These are phyloP conservation scores for Pterocles orientalis DNA, from an alignment of 2,113 vertebrate species.

Conservation along the genomic window DNA sequence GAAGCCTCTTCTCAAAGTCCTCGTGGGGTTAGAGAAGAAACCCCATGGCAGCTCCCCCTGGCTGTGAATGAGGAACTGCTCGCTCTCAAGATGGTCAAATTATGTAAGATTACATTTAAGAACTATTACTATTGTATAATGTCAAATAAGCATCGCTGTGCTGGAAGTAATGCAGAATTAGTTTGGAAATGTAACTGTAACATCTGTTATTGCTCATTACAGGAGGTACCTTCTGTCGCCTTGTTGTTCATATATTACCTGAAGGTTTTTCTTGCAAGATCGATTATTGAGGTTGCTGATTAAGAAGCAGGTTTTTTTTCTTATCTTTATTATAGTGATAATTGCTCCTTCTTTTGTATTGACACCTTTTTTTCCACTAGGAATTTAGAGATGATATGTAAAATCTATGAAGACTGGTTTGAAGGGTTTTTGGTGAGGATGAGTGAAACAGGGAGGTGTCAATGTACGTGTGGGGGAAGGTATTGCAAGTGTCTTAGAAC, in stretches of 20 bases:
- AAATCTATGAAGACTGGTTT: neutral
- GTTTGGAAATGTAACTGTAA: neutral
- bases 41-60: neutral
- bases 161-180: neutral
- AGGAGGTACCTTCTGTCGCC: neutral
- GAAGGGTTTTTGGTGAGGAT: neutral
- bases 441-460: neutral
- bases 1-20: neutral
- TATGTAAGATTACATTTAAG: neutral
- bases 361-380: neutral
- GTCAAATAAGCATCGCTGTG: neutral
- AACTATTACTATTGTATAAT: neutral
- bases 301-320: neutral
- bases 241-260: neutral
- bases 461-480: neutral
- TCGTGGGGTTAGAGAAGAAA: fast-evolving
- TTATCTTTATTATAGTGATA: neutral
- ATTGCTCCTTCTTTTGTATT: neutral
- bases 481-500: neutral
- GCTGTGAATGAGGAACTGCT: neutral
- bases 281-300: neutral
- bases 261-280: neutral
- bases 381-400: neutral
- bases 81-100: neutral
- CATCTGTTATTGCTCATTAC: neutral